These are phyloP conservation scores for Myrmophylax atrothorax DNA, from an alignment of 2,113 vertebrate genomes.

Conservation along the genomic window DNA sequence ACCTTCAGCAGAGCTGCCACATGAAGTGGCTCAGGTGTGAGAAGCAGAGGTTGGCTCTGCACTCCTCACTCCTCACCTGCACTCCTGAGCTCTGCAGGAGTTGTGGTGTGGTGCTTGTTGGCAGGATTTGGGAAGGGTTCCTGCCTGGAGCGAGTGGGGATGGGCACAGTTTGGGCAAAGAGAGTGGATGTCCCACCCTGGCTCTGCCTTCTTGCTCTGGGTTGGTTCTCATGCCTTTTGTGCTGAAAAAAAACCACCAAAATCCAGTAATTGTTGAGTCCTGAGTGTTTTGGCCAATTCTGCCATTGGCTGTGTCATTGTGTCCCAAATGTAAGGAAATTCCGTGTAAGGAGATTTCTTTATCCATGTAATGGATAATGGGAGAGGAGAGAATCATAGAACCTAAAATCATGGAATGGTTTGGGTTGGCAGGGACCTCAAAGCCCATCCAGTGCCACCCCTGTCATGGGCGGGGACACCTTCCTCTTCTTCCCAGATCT, in stretches of 20 bases:
- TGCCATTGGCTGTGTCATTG: not conserved
- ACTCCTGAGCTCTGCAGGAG: not conserved
- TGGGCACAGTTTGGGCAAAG: not conserved
- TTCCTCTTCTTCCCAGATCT: not conserved
- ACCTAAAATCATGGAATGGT: not conserved
- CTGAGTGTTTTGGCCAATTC: not conserved
- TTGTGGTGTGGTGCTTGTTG: not conserved
- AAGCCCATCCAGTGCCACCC: not conserved
- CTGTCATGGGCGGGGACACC: not conserved
- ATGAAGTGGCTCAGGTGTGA: rapidly evolving
- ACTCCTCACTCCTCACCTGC: not conserved
- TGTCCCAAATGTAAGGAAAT: not conserved
- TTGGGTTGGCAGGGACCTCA: not conserved
- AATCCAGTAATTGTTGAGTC: not conserved
- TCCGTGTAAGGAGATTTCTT: not conserved
- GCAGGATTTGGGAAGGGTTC: not conserved
- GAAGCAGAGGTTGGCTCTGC: rapidly evolving
- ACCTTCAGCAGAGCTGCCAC: not conserved
- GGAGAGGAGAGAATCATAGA: not conserved
- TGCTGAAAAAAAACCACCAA: not conserved
- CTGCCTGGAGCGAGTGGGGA: not conserved
- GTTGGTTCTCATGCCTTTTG: not conserved
- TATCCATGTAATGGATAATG: not conserved
- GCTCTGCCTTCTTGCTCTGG: not conserved
- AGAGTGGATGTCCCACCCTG: not conserved